Evolutionary conservation across 2,113 vertebrate species (phyloP), one percentile per base, ranked within the genome.

Genomic region (Lampris megalopsis): DNA sequence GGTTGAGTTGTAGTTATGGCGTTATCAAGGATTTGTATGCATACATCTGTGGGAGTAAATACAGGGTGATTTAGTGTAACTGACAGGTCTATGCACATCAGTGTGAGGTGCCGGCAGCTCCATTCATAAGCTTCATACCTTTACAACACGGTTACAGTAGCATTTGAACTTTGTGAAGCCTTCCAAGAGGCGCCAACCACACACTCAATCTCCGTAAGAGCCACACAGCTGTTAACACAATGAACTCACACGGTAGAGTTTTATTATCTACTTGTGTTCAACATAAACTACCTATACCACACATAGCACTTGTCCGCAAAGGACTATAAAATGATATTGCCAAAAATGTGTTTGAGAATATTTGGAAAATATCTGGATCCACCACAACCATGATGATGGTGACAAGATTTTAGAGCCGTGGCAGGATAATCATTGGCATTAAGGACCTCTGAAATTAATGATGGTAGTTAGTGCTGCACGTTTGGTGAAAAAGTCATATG

Each of bases 181-280:
- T n/a, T 65, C 60, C 37, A 5, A 79, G 64, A 65, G 57, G 60
- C 65, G 76, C 79, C 78, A 76, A 77, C 52, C 69, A 74, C 63
- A 71, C 59, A 80, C 36, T 71, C 53, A 40, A 53, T 77, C 57
- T 66, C 77, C 71, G 75, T 64, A 65, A 77, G 52, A 1, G 56
- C 8, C 45, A 54, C 75, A 54, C 56, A 82, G 75, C 78, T 74
- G 73, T 48, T 75, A 71, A 66, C 68, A 59, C 69, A 74, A 58
- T 36, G 41, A 79, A 60, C 58, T 73, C 63, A 65, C 50, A 68
- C 11, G 37, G 43, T 52, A 43, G 36, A 5, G 37, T 53, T 80
- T 50, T 1, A 67, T 77, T 11, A 54, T 48, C 9, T 43, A 1
- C 35, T 79, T 64, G 45, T 35, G 6, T 40, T n/a, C 9, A 60